Conservation (phyloP, 2,797 vertebrate genomes). For the Crax fasciolata region DNA sequence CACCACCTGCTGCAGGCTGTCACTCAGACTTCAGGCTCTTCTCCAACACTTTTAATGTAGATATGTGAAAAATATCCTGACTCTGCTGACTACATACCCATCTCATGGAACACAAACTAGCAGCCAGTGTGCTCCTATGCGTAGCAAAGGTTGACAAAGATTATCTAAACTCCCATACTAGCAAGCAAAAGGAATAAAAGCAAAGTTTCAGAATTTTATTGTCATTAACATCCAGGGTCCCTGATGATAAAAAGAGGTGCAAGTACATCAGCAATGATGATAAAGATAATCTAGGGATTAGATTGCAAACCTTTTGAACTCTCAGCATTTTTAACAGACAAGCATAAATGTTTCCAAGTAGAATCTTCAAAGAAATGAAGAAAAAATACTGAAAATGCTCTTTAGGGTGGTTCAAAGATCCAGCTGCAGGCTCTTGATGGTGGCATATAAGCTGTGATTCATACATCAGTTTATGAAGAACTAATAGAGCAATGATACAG, state of each 20-base stretch:
- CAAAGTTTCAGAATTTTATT: neutral
- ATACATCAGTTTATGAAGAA: neutral
- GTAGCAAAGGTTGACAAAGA: neutral
- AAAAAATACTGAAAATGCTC: neutral
- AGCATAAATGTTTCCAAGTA: neutral
- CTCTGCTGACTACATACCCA: neutral
- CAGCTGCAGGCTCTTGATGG: neutral
- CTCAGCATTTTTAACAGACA: neutral
- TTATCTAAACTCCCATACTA: neutral
- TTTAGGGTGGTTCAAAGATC: neutral
- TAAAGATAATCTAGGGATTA: neutral
- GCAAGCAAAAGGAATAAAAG: neutral
- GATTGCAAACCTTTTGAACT: neutral
- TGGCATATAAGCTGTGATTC: neutral
- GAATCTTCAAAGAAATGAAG: neutral
- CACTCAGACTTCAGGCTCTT: neutral
- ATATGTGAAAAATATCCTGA: neutral
- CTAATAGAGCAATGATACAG: rapidly evolving
- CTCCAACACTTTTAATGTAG: neutral
- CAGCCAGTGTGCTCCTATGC: rapidly evolving
- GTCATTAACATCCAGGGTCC: neutral
- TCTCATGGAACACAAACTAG: neutral
- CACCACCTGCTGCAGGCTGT: neutral
- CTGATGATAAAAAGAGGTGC: neutral
- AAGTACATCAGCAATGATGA: neutral